phyloP scores from a whole-genome alignment of 2,113 vertebrate species.

The Gymnocephalus cernua region DNA sequence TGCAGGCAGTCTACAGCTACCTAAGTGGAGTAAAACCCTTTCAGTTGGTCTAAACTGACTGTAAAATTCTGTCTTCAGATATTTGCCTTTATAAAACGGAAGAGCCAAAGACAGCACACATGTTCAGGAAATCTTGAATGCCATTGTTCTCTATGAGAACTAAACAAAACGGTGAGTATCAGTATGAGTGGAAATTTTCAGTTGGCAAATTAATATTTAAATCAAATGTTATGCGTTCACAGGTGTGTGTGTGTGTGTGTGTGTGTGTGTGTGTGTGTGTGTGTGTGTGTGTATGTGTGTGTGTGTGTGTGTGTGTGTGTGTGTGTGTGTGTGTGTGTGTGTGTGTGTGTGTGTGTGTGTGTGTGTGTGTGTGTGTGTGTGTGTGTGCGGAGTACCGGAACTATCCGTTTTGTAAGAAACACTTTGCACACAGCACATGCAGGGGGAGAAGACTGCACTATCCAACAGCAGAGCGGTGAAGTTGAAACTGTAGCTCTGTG shows the following conservation, averaged over 20 bases:
- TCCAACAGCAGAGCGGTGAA: slow-evolving; percentile 4
- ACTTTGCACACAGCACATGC: not conserved
- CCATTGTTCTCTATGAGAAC: slow-evolving; percentile 38
- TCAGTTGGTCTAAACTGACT: not conserved
- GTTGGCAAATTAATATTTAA: slow-evolving; percentile 67
- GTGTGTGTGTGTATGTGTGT: slow-evolving; percentile 41
- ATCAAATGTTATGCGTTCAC: slow-evolving; percentile 44
- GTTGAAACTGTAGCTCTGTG: slow-evolving; percentile 6
- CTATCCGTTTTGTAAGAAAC: slow-evolving; percentile 47
- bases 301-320: slow-evolving; percentile 57
- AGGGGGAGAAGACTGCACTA: not conserved
- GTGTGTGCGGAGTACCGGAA: slow-evolving; percentile 44
- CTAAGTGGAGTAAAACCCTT: not conserved
- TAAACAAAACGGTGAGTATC: slow-evolving; percentile 40
- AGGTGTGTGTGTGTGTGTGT: slow-evolving; percentile 54
- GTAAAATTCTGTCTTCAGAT: not conserved
- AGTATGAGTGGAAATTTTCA: slow-evolving; percentile 52
- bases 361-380: slow-evolving; percentile 57
- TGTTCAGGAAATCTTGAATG: slow-evolving; percentile 33
- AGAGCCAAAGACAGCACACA: slow-evolving; percentile 14
- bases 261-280: slow-evolving; percentile 57
- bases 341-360: slow-evolving; percentile 57
- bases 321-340: slow-evolving; percentile 35
- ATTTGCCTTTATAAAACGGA: slow-evolving; percentile 11
- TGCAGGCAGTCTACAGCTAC: not conserved